Evolutionary conservation across 2,113 vertebrate species (phyloP), one percentile per base, ranked within the genome.

Genomic region (Hippoglossus stenolepis): DNA sequence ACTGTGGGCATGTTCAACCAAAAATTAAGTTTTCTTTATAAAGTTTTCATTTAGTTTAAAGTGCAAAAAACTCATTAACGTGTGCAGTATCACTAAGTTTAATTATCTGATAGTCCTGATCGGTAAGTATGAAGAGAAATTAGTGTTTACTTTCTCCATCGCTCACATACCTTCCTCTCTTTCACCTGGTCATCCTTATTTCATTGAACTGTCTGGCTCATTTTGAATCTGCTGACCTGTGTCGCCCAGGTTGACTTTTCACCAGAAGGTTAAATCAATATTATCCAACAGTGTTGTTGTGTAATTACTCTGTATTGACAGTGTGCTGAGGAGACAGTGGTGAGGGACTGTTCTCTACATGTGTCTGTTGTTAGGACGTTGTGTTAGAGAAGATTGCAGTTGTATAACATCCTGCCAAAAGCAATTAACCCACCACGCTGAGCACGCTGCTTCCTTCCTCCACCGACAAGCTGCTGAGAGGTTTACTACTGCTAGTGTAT

Each of bases 261-360:
- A 82, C 24, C 63, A 40, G 51, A 31, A 68, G 75, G 56, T 79
- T 57, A 70, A 79, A 90, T 87, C 85, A 82, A 87, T 88, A 49
- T 28, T n/a, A 21, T 85, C 59, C 65, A 49, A 67, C 81, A 35
- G 73, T 84, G 59, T 82, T 60, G 35, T 40, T 57, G 43, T 45
- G 65, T 82, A 84, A 86, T 89, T 70, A 79, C 56, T 67, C 15
- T 17, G 20, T 60, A 75, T 82, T 64, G 73, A 82, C 80, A 63
- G 47, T 43, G 53, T 54, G 65, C 66, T 62, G 73, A 72, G 24
- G 66, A 62, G 54, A 62, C 15, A 5, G 49, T 78, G 73, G 67
- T 72, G 65, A 65, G 60, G 61, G 65, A 58, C 23, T 69, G 38
- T 60, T 49, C 67, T 72, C 65, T 43, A n/a, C 68, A 56, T n/a